Base-by-base conservation (phyloP, 64 coral and sea anemone genomes). In the Montipora foliosa region DNA sequence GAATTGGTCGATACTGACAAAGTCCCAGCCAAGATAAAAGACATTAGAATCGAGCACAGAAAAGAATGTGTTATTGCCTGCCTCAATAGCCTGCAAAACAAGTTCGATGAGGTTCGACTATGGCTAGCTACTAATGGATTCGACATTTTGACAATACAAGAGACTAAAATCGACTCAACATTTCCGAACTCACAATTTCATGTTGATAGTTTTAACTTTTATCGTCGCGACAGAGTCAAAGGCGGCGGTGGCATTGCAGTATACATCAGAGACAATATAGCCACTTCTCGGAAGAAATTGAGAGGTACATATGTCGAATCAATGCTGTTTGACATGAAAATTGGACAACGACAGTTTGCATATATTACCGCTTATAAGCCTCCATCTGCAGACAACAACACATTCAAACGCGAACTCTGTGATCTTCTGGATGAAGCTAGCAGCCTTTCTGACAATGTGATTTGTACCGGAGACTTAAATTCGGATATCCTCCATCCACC, bases 131-230 rank as follows among this genome's bases (percentile, higher is more conserved):
- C 19, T 80, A 69, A 67, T 5, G 57, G 44, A 29, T 62, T 91
- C 76, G 60, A 91, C 77, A 91, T 91, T 70, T 49, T 82, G 11
- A 44, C 77, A 47, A 82, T 82, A 47, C 89, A 90, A 90, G 89
- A 90, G 29, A 90, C 89, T 44, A 90, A 90, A 81, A 90, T 90
- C 58, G 76, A 91, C 60, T 68, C 44, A 49, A 91, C 78, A 70
- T 91, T 82, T 81, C 78, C 78, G 8, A 91, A 66, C 62, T 91
- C 77, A 47, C 77, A 91, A 81, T 91, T 91, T 91, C 61, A 91
- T 50, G 76, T 91, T n/a, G 77, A 91, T n/a, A 62, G 89, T 68
- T 91, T 91, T 69, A 82, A 91, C 6, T 91, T 91, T 82, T 91
- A 69, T 82, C 60, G 77, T 49, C 45, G 89, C 25, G 89, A 91